Conservation (phyloP, 1,140 invertebrate species). For the Wiebesia pumilae region DNA sequence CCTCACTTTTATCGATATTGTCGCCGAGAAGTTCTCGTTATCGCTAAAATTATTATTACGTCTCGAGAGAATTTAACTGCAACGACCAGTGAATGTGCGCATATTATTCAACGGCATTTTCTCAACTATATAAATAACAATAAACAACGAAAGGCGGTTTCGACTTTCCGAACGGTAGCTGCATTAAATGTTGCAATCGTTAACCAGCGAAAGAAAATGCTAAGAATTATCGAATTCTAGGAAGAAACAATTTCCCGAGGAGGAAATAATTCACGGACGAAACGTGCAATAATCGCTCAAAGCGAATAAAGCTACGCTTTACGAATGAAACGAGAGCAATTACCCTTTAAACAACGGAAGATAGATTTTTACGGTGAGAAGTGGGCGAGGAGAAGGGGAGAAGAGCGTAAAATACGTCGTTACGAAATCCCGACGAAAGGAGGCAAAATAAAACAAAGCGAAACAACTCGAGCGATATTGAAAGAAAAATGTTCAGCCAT, state of each 20-base stretch:
- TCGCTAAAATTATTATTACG: too few relatives aligned
- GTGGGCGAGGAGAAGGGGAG: slow-evolving; percentile 17
- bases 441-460: background rate
- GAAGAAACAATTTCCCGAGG: background rate
- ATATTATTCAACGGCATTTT: too few relatives aligned
- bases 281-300: background rate
- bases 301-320: slow-evolving; percentile 28
- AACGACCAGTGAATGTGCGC: too few relatives aligned
- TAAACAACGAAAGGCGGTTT: too few relatives aligned
- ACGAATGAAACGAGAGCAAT: slow-evolving; percentile 44
- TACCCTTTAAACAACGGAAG: slow-evolving; percentile 44
- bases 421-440: slow-evolving; percentile 38
- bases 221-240: background rate
- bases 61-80: too few relatives aligned
- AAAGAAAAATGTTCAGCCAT: slow-evolving; percentile 1
- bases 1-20: too few relatives aligned
- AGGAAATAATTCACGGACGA: background rate
- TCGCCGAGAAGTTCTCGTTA: too few relatives aligned
- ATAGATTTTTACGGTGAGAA: slow-evolving; percentile 46
- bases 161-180: too few relatives aligned
- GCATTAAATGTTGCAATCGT: background rate
- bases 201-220: background rate
- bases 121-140: too few relatives aligned
- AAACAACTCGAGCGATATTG: background rate
- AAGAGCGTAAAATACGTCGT: slow-evolving; percentile 51